Evolutionary conservation across 1,140 invertebrate species (phyloP), one percentile per base, ranked within the genome.

Genomic region (Aradophagus sp.): DNA sequence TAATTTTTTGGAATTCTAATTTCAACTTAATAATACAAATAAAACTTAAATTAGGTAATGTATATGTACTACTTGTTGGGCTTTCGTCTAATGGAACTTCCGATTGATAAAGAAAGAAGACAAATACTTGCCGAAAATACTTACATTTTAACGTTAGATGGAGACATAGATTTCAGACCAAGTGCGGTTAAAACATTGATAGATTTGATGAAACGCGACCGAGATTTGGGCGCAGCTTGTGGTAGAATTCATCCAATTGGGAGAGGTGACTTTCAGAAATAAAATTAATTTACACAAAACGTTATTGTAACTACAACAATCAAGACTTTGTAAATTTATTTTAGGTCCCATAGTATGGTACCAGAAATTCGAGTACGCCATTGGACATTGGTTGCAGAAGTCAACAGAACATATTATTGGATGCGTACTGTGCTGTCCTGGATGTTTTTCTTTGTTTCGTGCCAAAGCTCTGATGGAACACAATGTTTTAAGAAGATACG

Each of bases 371-470:
- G 95, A 97, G 83, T 97, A 97, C 76, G 95, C 95, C 2, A 92
- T 97, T 76, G 94, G 93, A 32, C 95, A 97, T 88, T 97, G 95
- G 95, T 89, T 97, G 34, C 95, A 97, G 86, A 97, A 97, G 80
- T 93, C 95, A n/a, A 96, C 95, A 0, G 95, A 97, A 81, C 95
- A 97, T 77, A 93, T 95, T 75, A 94, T 95, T 75, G 94, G 91
- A 1, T 95, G 93, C 80, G 94, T 96, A 1, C 87, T 96, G 4
- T 96, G 94, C 84, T 93, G 93, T 79, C 95, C 95, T 10, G 95
- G 96, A 17, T 97, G 95, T 83, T 97, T 97, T 84, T 95, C 94
- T 5, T 83, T 97, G 1, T 97, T 97, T 76, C 88, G 95, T 56
- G 95, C 91, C 5, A 91, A 92, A 78, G 93, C 95, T 15, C 86